These are phyloP conservation scores for Toxotes jaculatrix DNA, from an alignment of 2,113 vertebrate species.

Conservation along the genomic window DNA sequence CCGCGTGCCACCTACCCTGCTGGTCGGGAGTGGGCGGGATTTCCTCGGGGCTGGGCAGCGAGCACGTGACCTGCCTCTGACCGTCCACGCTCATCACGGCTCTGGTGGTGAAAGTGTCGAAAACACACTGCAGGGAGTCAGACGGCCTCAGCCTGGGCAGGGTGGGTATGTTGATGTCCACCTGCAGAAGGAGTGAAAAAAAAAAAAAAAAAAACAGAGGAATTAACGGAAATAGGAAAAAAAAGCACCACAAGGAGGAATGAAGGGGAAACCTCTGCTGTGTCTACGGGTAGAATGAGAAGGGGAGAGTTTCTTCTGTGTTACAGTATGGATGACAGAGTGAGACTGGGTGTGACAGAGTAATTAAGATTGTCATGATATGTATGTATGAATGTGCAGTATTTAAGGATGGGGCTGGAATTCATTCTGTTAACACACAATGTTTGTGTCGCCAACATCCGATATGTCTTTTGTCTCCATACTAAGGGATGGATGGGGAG, in stretches of 20 bases:
- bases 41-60: conserved; percentile 60
- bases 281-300: no score
- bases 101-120: accelerated
- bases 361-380: neutral
- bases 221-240: neutral
- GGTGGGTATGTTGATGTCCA: conserved; percentile 69
- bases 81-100: neutral
- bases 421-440: no score
- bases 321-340: no score
- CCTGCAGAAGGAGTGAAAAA: conserved; percentile 58
- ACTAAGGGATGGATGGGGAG: no score
- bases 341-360: neutral
- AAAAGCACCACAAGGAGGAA: neutral
- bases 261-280: neutral
- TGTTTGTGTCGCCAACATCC: no score
- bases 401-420: neutral
- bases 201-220: neutral
- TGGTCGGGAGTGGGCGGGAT: conserved; percentile 75
- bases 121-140: conserved; percentile 67
- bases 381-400: neutral
- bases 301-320: no score
- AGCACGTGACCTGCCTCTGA: conserved; percentile 62
- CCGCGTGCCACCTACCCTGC: conserved; percentile 66
- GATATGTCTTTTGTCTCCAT: no score
- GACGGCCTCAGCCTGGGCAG: conserved; percentile 63